Evolutionary conservation across 2,888 invertebrate genomes (phyloP), one percentile per base, ranked within the genome.

Genomic region (Latrodectus elegans): DNA sequence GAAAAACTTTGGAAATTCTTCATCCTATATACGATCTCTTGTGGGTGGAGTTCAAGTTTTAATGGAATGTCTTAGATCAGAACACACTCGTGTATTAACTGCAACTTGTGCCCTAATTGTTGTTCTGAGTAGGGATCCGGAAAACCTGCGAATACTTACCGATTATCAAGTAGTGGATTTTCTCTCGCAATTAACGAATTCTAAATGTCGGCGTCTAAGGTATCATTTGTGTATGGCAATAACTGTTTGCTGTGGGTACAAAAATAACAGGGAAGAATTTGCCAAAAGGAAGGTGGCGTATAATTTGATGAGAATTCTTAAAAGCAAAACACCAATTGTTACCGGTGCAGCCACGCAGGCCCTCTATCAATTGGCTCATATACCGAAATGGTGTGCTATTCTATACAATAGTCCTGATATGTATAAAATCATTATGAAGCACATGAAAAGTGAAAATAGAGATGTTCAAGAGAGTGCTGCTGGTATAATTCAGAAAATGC

Each of bases 151-250:
- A 68, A 83, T 82, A 12, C 55, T 88, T 15, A 73, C 78, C 0
- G 77, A 83, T 52, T 87, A 82, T 55, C 77, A 82, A 51, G 82
- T 82, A 10, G 87, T 87, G n/a, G 22, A 78, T 11, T 49, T 55
- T 17, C 76, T 87, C 12, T 87, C 87, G 26, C 73, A 68, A 4
- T 67, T 87, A 26, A 82, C 87, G 3, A 15, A 51, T 12, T 78
- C 82, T 9, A 77, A 38, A 73, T 87, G 87, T 15, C 73, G 78
- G 4, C 82, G 82, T 8, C n/a, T 87, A 15, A 60, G 87, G 38
- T 87, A 87, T 49, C 82, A 87, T 64, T 65, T 87, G 10, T 87
- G 87, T 38, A 78, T 87, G 77, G 87, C 87, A 8, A 82, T 87
- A 55, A 83, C 78, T n/a, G 82, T 82, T 17, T 82, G 82, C 38